phyloP scores from a whole-genome alignment of 2,888 invertebrate genomes.

The Hipparchia sbordonii region DNA sequence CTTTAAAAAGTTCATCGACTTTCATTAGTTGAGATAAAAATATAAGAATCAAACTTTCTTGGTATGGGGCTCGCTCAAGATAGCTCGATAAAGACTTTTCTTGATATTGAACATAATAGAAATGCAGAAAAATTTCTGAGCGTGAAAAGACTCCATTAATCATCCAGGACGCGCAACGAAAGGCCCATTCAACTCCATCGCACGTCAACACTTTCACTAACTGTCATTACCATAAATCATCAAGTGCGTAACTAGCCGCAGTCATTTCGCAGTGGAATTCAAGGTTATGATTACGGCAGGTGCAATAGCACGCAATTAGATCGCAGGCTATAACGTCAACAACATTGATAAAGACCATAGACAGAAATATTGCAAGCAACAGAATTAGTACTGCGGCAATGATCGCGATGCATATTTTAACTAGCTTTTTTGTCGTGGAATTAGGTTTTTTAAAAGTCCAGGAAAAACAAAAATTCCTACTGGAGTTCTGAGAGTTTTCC shows the following conservation, averaged over 20 bases:
- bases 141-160: conserved; percentile 71
- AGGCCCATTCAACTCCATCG: conserved; percentile 47
- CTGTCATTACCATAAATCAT: conserved; percentile 65
- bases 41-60: too few species aligned
- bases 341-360: conserved; percentile 20
- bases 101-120: conserved; percentile 47
- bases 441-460: too few species aligned
- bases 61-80: too few species aligned
- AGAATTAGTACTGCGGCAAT: too few species aligned
- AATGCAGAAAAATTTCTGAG: conserved; percentile 51
- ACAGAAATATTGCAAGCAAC: not conserved
- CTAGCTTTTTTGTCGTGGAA: too few species aligned
- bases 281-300: conserved; percentile 42
- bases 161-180: conserved; percentile 56
- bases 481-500: too few species aligned
- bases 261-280: conserved; percentile 53
- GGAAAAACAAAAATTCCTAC: too few species aligned
- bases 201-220: conserved; percentile 66
- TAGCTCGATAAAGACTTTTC: too few species aligned
- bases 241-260: conserved; percentile 48
- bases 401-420: too few species aligned
- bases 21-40: too few species aligned
- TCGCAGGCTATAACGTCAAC: conserved; percentile 21
- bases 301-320: conserved; percentile 34
- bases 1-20: too few species aligned